Percentiles rank a stretch among this genome's conserved stretches.
phyloP scores from a whole-genome alignment of 2,888 invertebrate species.

The Balanococcus diminutus region DNA sequence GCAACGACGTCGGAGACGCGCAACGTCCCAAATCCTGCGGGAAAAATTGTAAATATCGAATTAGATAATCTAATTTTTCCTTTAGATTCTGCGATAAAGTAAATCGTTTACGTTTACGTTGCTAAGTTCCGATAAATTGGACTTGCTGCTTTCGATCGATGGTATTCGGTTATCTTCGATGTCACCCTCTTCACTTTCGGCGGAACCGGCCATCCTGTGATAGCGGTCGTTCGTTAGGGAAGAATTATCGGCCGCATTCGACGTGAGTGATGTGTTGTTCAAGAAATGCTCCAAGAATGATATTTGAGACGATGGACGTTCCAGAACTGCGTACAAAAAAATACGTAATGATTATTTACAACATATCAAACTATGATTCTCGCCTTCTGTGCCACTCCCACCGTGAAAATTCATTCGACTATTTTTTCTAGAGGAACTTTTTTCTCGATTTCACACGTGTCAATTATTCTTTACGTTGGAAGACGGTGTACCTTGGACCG shows the following conservation, averaged over 20 bases:
- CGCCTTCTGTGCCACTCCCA: too few relatives aligned
- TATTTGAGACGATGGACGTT: constrained; percentile 88
- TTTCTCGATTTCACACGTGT: too few relatives aligned
- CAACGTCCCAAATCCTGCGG: constrained; percentile 26
- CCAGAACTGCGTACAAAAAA: constrained; percentile 74
- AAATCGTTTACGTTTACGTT: constrained; percentile 67
- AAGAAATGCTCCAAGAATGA: constrained; percentile 89
- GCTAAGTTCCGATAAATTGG: constrained; percentile 82
- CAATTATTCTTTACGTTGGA: too few relatives aligned
- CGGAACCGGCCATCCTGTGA: constrained; percentile 63
- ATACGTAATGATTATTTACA: too few relatives aligned
- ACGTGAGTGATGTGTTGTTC: constrained; percentile 60
- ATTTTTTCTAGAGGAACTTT: too few relatives aligned
- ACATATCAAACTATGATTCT: too few relatives aligned
- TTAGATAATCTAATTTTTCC: too few relatives aligned
- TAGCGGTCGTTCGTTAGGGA: constrained; percentile 60
- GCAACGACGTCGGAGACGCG: constrained; percentile 34
- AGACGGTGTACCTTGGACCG: too few relatives aligned
- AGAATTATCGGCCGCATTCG: constrained; percentile 66
- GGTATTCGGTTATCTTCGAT: constrained; percentile 78
- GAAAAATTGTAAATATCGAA: background rate
- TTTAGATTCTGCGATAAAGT: too few relatives aligned
- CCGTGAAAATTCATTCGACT: too few relatives aligned
- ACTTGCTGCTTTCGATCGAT: constrained; percentile 81
- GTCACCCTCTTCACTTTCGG: constrained; percentile 75